Evolutionary conservation across 2,888 invertebrate species (phyloP), one percentile per base, ranked within the genome.

Genomic region (Drosophila setosimentum): DNA sequence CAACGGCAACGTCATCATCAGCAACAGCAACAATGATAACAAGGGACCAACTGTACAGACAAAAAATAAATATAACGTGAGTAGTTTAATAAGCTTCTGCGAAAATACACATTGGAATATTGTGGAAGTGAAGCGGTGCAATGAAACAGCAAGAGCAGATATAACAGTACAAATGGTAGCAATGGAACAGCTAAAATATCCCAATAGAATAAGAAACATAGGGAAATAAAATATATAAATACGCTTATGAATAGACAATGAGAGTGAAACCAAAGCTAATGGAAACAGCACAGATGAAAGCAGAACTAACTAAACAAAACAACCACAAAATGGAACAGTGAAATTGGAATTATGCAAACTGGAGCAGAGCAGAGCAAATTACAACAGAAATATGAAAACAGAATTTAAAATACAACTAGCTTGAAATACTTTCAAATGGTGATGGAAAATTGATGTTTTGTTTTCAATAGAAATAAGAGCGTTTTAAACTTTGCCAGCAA

Each of bases 1-100:
- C 83, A 71, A 65, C 82, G 61, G 35, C 81, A 78, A 69, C 76
- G 57, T 63, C 51, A 61, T 45, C 30, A 75, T 18, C 59, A 62
- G 60, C 51, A 76, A 66, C 57, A 72, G 57, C 48, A 58, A 53
- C 72, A 68, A 55, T 58, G 64, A 59, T 63, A 54, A 45, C 64
- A 69, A 45, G 32, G 51, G 6, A 32, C 30, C 54, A 69, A 53
- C 55, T 27, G 55, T 60, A 50, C 58, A 67, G 55, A 45, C 69
- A 61, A 29, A 24, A 24, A 4, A 45, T 10, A 45, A 13, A 45
- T 8, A 16, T 16, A 24, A 45, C 45, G 24, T 45, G 76, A 59
- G 76, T 59, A 37, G 51, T 37, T 65, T 42, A 29, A 59, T 40
- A 18, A 51, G 29, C n/a, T 32, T 13, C 27, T 8, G 51, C 30